Evolutionary conservation across 2,113 vertebrate species (phyloP).

Genomic region (Reinhardtius hippoglossoides): DNA sequence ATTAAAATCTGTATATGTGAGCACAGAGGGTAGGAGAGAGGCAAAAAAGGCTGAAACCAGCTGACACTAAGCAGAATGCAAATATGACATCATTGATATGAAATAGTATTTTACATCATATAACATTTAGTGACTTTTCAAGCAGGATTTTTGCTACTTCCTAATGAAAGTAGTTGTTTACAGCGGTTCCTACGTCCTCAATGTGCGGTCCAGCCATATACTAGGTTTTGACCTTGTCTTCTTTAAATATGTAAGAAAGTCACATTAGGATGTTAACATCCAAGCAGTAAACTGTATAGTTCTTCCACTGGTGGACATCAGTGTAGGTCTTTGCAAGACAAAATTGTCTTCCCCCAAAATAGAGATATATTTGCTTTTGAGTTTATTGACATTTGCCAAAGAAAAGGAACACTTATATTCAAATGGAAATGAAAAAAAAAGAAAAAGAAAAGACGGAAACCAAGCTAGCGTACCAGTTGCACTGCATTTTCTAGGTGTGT

Average conservation of each 20-base stretch:
- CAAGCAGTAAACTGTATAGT: conserved; percentile 48
- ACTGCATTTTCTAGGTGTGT: conserved; percentile 87
- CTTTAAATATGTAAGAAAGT: conserved; percentile 42
- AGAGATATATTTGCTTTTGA: conserved; percentile 67
- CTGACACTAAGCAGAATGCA: not conserved
- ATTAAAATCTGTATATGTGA: not conserved
- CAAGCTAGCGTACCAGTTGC: conserved; percentile 82
- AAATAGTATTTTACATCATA: not conserved
- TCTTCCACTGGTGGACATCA: conserved; percentile 66
- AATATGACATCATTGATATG: not conserved
- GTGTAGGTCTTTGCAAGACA: conserved; percentile 61
- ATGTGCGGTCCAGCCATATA: not conserved
- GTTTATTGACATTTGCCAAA: conserved; percentile 84
- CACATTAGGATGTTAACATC: conserved; percentile 43
- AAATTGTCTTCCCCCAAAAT: conserved; percentile 60
- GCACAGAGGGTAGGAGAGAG: not conserved
- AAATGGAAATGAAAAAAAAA: conserved; percentile 58
- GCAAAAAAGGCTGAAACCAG: not conserved
- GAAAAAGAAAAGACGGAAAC: conserved; percentile 44
- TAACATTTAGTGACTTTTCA: not conserved
- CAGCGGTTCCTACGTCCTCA: not conserved
- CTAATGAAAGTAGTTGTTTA: conserved; percentile 1
- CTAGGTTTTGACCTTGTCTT: not conserved
- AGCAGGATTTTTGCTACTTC: conserved; percentile 1
- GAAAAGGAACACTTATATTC: conserved; percentile 76